Conservation (phyloP, 2,797 vertebrate genomes). For the Pantherophis alleghaniensis region DNA sequence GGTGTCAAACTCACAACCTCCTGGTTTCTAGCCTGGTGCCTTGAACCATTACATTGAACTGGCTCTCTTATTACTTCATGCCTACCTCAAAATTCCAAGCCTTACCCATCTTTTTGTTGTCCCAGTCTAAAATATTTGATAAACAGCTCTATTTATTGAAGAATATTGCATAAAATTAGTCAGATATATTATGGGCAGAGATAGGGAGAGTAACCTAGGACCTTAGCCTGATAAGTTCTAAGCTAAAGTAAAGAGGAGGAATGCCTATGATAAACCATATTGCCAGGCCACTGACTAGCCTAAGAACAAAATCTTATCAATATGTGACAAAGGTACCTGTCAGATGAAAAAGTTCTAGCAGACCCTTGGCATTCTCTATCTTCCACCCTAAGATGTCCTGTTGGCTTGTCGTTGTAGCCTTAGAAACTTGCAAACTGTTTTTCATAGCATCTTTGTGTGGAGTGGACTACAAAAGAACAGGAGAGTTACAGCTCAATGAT, state of each 20-base stretch:
- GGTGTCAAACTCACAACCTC: not conserved
- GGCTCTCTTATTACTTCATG: not conserved
- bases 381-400: slow-evolving; percentile 66
- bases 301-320: not conserved
- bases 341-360: slow-evolving; percentile 76
- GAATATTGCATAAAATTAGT: not conserved
- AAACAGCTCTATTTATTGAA: not conserved
- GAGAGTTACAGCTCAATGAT: not conserved
- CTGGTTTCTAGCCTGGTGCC: not conserved
- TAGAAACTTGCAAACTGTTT: not conserved
- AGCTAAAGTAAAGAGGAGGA: not conserved
- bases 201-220: not conserved
- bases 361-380: slow-evolving; percentile 67
- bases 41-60: not conserved
- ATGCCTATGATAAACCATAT: not conserved
- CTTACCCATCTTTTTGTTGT: too few species aligned
- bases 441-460: not conserved
- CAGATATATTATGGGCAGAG: not conserved
- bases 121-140: not conserved
- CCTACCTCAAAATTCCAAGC: not conserved
- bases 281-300: not conserved
- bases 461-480: slow-evolving; percentile 22
- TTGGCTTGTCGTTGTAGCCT: not conserved
- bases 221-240: not conserved
- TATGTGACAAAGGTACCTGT: slow-evolving; percentile 71